Conservation (phyloP, 1,140 invertebrate species). For the Aphis gossypii region DNA sequence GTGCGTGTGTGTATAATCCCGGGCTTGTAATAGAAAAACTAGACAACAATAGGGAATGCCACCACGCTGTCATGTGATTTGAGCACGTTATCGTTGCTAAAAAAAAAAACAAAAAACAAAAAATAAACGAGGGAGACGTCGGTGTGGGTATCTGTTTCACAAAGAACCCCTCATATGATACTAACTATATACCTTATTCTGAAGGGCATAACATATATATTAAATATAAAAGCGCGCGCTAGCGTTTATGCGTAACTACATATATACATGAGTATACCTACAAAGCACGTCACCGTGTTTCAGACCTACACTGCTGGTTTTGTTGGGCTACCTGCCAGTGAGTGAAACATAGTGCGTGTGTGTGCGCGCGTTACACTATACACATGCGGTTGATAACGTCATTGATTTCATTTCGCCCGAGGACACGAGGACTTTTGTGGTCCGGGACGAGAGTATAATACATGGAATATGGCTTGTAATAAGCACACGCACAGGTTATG, state of each 20-base stretch:
- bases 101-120: neutral
- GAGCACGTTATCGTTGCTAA: neutral
- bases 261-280: neutral
- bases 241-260: neutral
- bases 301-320: neutral
- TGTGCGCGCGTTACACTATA: neutral
- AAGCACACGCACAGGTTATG: neutral
- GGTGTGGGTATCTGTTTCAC: conserved; percentile 4
- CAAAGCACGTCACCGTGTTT: neutral
- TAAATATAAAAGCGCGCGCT: neutral
- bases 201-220: conserved; percentile 1
- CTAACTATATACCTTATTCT: neutral
- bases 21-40: conserved; percentile 24
- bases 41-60: conserved; percentile 30
- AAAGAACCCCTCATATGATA: neutral
- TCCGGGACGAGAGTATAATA: neutral
- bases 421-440: conserved; percentile 17
- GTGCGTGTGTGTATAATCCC: neutral
- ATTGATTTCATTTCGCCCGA: conserved; percentile 2
- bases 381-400: neutral
- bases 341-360: neutral
- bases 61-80: neutral
- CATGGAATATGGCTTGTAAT: neutral
- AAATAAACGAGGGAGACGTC: neutral
- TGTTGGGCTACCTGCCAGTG: neutral